Evolutionary conservation across 2,888 invertebrate species (phyloP), one percentile per base, ranked within the genome.

Genomic region (Andrena minutula): DNA sequence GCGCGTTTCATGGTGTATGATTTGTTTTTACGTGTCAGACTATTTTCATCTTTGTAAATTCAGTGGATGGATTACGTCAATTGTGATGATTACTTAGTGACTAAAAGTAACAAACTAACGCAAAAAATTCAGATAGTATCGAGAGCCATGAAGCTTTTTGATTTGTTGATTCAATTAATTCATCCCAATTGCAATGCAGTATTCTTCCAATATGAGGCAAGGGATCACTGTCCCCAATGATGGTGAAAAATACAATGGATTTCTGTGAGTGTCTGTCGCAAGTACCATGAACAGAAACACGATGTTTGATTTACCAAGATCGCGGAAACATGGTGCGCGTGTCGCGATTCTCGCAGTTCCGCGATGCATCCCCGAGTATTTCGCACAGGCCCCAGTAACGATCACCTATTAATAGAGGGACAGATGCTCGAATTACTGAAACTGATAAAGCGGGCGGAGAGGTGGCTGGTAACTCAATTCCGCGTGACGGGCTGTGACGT

Each of bases 391-490:
- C 26, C 6, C 6, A 16, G 68, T 10, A 56, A 49, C 32, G n/a
- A 41, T 64, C 49, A 23, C 53, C 71, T 80, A 82, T 82, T 81
- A 71, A 75, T 79, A 82, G 80, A 82, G 68, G 61, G 32, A 64
- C 41, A 23, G 16, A 7, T 28, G 63, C 60, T 83, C 77, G 58
- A 71, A 68, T 83, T 82, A 78, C 82, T 75, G 82, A 83, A 83
- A 83, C 71, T 68, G 81, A 81, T 83, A 66, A 80, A 81, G 68
- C 69, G 56, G 47, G 63, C 61, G 68, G 66, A 71, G 71, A 76
- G 65, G 56, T 69, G 63, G 7, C 64, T 58, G 74, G 82, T 82
- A 81, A 83, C 72, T 76, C 61, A 81, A 83, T 81, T 83, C 82
- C 26, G 64, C 63, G 63, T 74, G 81, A 83, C 73, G 68, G 58